A percentile compares a stretch with the other conserved stretches of the same genome.
phyloP scores from a whole-genome alignment of 2,113 vertebrate genomes.

The Aphyosemion australe region DNA sequence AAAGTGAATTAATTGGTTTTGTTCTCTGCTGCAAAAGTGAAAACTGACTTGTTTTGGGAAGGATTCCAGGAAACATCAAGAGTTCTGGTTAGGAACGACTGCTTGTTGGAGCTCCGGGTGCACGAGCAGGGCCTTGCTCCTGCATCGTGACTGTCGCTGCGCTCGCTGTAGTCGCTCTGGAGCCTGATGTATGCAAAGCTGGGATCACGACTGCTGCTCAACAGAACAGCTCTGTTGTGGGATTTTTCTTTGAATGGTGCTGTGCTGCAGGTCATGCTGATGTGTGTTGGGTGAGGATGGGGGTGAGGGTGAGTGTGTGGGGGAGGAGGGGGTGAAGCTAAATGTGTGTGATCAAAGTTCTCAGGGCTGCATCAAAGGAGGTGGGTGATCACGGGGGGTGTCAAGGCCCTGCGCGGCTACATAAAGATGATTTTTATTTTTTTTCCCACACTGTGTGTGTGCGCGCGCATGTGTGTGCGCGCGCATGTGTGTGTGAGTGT shows the following conservation, averaged over 20 bases:
- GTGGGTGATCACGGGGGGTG: constrained; percentile 30
- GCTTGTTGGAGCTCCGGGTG: neutral
- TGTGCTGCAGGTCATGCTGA: constrained; percentile 31
- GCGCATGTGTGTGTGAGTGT: no score
- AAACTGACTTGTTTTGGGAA: neutral
- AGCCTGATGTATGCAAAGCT: constrained; percentile 68
- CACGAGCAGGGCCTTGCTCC: constrained; percentile 1
- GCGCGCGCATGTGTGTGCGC: no score
- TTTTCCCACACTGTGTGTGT: neutral
- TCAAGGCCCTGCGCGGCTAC: constrained; percentile 24
- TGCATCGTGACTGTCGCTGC: constrained; percentile 41
- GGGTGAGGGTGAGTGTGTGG: neutral
- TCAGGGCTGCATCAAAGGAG: constrained; percentile 49
- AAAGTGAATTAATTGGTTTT: no score
- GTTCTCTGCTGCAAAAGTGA: no score
- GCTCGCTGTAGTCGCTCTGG: constrained; percentile 23
- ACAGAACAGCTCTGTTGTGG: constrained; percentile 43
- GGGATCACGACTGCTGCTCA: constrained; percentile 55
- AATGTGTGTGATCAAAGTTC: constrained; percentile 48
- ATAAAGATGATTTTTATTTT: neutral
- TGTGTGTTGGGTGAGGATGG: constrained; percentile 12
- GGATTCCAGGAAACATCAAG: neutral
- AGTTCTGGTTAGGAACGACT: neutral
- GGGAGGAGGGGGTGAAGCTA: neutral
- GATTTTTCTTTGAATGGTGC: constrained; percentile 50